Evolutionary conservation across 2,888 invertebrate species (phyloP), one percentile per base, ranked within the genome.

Genomic region (Synergus japonicus): DNA sequence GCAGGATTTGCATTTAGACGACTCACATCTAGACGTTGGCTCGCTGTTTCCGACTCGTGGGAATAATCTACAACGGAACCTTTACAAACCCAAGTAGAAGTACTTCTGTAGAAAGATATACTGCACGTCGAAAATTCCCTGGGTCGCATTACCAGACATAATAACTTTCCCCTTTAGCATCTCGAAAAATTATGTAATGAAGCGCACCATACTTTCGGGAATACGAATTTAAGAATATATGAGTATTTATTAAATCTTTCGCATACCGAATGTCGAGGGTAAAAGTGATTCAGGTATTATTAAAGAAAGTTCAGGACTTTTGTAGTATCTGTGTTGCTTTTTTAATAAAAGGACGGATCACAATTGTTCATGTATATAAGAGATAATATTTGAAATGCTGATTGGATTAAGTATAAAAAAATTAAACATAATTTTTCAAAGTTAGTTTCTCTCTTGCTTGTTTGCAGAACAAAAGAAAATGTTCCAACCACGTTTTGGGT

Each of bases 1-100:
- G 73, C 73, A 73, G 73, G 73, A 73, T 73, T 73, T 73, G 73
- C 73, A 73, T 73, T 73, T 73, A 73, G 73, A 73, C 73, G 69
- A 73, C 69, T 73, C 69, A 73, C 69, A 73, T 73, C 69, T 73
- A 54, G 73, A 73, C 73, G 73, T 73, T 73, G 73, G 73, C 73
- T 54, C 54, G 73, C 73, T 49, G 54, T 73, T 73, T 58, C 73
- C 73, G 73, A 73, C 73, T 54, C 73, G 73, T 73, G 73, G 73
- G 73, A 73, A 73, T 73, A 73, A 73, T 73, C 73, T 73, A 73
- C 73, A 73, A 54, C 37, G 73, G 73, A 73, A 73, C 73, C 73
- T 54, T 73, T 73, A 73, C 73, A 58, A 73, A 73, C 73, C 73
- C 54, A 73, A 37, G 73, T 37, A 54, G 73, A 73, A 73, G 73